Evolutionary conservation across 2,888 invertebrate genomes (phyloP), one percentile per base, ranked within the genome.

Genomic region (Ophion ventricosus): DNA sequence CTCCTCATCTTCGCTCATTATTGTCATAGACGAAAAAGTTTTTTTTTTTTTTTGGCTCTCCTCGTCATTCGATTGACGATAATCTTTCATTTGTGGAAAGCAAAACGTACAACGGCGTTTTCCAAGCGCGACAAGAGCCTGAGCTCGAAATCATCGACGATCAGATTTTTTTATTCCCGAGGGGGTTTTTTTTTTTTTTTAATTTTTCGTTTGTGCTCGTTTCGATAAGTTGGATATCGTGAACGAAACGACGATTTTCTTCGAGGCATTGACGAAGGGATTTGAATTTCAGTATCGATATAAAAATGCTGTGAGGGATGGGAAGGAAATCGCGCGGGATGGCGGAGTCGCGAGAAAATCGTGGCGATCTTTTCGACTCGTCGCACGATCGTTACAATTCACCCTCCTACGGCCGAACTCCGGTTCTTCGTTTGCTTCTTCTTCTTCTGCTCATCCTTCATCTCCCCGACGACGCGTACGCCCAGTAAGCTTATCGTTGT

Each of bases 401-500:
- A 20, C 20, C 75, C 26, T 54, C 49, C 23, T 49, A 43, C n/a
- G 56, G 82, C 29, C 70, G 82, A 40, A 40, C 79, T 86, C 85
- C 82, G 82, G 88, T 80, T 89, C 88, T 59, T 88, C 91, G 86
- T 70, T 85, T 54, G 43, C 86, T 92, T 64, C 86, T 91, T 76
- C 88, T 91, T 79, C 85, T 91, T 29, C 87, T 91, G 61, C 82
- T 91, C 57, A 88, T 88, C 70, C 81, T 88, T 82, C 84, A 76
- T 72, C 80, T 88, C 76, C 85, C 85, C 84, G 84, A 89, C 86
- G 85, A 88, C 81, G 90, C 89, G 78, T 89, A 91, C 74, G 92
- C 92, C 85, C 91, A 92, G 92, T 92, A 91, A 92, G 92, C 88
- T 86, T 85, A 85, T 86, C 83, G 74, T 84, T 86, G 84, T 87